Conservation (phyloP, 2,888 invertebrate species). For the Octodonta nipae region DNA sequence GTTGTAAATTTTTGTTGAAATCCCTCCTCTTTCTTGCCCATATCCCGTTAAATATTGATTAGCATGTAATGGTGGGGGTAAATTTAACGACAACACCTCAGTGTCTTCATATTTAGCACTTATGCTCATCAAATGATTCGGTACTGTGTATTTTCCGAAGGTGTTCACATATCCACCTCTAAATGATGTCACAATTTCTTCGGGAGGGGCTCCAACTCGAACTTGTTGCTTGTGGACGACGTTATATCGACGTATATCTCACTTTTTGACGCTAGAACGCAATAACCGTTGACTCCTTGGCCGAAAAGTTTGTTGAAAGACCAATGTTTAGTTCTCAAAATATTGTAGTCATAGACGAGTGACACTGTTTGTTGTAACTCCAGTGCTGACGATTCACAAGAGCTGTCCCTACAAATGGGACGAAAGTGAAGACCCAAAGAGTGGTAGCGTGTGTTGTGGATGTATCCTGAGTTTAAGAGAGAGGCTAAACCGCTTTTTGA, state of each 20-base stretch:
- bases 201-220: conserved; percentile 52
- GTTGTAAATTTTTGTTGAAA: conserved; percentile 74
- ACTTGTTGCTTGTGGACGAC: conserved; percentile 46
- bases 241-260: conserved; percentile 71
- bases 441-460: conserved; percentile 87
- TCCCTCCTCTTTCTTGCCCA: conserved; percentile 82
- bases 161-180: conserved; percentile 55
- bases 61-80: conserved; percentile 58
- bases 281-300: conserved; percentile 65
- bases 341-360: conserved; percentile 70
- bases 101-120: conserved; percentile 35
- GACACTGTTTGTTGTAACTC: conserved; percentile 78
- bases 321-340: conserved; percentile 61
- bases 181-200: conserved; percentile 42
- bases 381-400: conserved; percentile 44
- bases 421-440: conserved; percentile 77
- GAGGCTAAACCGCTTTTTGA: conserved; percentile 77
- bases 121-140: conserved; percentile 46
- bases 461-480: conserved; percentile 75
- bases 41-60: conserved; percentile 75
- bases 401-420: conserved; percentile 53
- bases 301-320: conserved; percentile 78
- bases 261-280: conserved; percentile 66
- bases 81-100: conserved; percentile 40
- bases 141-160: conserved; percentile 56